Evolutionary conservation across 2,888 invertebrate species (phyloP), one percentile per base, ranked within the genome.

Genomic region (Lasioglossum lativentre): DNA sequence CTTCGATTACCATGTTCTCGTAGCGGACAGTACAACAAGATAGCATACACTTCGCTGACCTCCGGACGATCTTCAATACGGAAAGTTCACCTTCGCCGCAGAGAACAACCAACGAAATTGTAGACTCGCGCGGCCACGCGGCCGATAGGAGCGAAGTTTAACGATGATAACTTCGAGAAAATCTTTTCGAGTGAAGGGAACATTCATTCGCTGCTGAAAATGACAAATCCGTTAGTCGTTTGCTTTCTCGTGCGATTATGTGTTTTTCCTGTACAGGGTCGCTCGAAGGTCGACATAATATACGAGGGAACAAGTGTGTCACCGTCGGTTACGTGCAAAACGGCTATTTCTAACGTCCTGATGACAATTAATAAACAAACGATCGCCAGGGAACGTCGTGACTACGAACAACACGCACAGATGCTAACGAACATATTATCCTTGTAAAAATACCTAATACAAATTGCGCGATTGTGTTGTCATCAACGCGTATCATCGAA

Each of bases 141-240:
- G 12, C 16, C 38, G 27, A 16, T 45, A 4, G 66, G 75, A 66
- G 52, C 5, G 75, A 66, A 83, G 72, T 83, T n/a, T 75, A 85
- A 75, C 83, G 85, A 83, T 83, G 83, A 56, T 66, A 78, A 71
- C 71, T 45, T 56, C 78, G 85, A 66, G 75, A 78, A 45, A 78
- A 83, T 85, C 83, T 83, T 85, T 85, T 78, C 42, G 75, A 78
- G 83, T 71, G 83, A 75, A 71, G 75, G 75, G 83, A 72, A 83
- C 42, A 71, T 77, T 74, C 45, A 73, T 42, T 56, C 83, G 73
- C 52, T n/a, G 74, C 16, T 80, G 84, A 84, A 84, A 84, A 80
- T 77, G 85, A 84, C 80, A 80, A 84, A 83, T 83, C 76, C 68
- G 77, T 52, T 71, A 56, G 40, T 34, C 38, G 74, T 63, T 71